Conservation (phyloP, 2,888 invertebrate species). For the Cactoblastis cactorum region DNA sequence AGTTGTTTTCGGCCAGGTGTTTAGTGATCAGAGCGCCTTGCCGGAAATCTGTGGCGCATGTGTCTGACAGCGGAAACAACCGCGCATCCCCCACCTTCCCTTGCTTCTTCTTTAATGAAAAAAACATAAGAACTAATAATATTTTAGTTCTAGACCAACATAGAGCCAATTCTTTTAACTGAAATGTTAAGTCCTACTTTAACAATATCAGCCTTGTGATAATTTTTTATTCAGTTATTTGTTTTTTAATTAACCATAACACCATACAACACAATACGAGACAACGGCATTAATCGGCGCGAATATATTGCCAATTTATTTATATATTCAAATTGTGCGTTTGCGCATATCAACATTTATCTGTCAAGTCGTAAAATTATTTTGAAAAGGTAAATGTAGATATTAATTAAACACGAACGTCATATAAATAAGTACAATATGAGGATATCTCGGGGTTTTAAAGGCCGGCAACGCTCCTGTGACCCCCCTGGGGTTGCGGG, state of each 20-base stretch:
- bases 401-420: neutral
- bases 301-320: conserved; percentile 1
- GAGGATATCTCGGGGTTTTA: no score
- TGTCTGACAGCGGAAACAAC: conserved; percentile 69
- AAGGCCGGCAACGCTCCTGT: no score
- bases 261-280: no score
- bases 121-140: conserved; percentile 18
- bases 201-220: no score
- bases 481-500: no score
- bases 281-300: neutral
- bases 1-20: conserved; percentile 69
- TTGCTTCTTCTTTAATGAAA: conserved; percentile 47
- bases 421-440: no score
- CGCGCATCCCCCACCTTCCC: conserved; percentile 59
- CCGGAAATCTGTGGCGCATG: conserved; percentile 75
- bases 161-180: neutral
- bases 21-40: conserved; percentile 55
- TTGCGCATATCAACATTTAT: neutral
- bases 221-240: no score
- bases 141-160: no score
- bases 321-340: neutral
- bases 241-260: no score
- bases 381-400: conserved; percentile 1
- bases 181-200: no score
- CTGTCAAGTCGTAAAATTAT: neutral